These are phyloP conservation scores for Condylostylus longicornis DNA, from an alignment of 1,140 invertebrate genomes.

Conservation along the genomic window DNA sequence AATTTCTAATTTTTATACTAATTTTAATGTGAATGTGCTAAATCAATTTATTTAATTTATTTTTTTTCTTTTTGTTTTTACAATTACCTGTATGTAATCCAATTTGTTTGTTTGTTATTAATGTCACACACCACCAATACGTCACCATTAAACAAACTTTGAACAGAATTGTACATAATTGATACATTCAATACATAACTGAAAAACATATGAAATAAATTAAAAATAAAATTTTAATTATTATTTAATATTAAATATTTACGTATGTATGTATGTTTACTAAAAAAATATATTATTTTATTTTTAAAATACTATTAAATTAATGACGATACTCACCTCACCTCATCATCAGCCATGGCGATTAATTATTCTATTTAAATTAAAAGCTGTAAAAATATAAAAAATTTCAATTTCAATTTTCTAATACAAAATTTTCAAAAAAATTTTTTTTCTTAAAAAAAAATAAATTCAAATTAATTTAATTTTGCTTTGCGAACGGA, in stretches of 20 bases:
- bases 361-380: conserved; percentile 26
- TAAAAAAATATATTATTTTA: conserved; percentile 4
- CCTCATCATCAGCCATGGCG: conserved; percentile 78
- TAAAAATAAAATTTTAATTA: conserved; percentile 14
- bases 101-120: too few species aligned
- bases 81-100: too few species aligned
- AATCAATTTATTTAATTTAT: too few species aligned
- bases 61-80: too few species aligned
- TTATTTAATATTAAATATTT: conserved; percentile 9
- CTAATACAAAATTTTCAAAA: neutral
- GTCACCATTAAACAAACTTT: conserved; percentile 1
- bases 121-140: too few species aligned
- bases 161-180: conserved; percentile 11
- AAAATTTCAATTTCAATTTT: neutral
- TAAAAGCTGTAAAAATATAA: conserved; percentile 15
- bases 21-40: too few species aligned
- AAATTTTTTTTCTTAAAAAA: conserved; percentile 5
- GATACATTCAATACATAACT: conserved; percentile 13
- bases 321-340: conserved; percentile 51
- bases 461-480: conserved; percentile 1
- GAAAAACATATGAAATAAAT: conserved; percentile 17
- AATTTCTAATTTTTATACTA: too few species aligned
- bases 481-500: conserved; percentile 6
- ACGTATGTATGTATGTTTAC: neutral
- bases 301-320: conserved; percentile 7